Percentiles rank a stretch among this genome's conserved stretches.
Conservation (phyloP, 2,888 invertebrate genomes). For the Anodontia alba region DNA sequence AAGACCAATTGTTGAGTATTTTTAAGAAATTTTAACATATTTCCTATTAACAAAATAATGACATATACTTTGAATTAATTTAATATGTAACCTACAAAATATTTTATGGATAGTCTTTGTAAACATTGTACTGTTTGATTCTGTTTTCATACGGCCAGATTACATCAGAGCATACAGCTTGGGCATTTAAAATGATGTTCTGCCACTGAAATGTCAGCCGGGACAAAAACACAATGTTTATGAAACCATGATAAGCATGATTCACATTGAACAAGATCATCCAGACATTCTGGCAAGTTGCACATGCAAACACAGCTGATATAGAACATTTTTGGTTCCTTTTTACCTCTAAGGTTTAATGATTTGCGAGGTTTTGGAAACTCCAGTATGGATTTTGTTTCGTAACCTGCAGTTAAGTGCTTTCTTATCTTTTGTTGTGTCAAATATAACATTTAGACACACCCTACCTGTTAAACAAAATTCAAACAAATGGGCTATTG, state of each 20-base stretch:
- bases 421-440: background rate
- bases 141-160: too few relatives aligned
- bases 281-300: slow-evolving; percentile 19
- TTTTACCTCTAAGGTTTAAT: background rate
- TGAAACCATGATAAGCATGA: slow-evolving; percentile 18
- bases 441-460: background rate
- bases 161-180: too few relatives aligned
- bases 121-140: too few relatives aligned
- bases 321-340: background rate
- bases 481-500: background rate
- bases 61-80: too few relatives aligned
- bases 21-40: too few relatives aligned
- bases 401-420: background rate
- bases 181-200: background rate
- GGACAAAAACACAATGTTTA: slow-evolving; percentile 6
- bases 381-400: background rate
- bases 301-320: background rate
- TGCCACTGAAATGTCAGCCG: background rate
- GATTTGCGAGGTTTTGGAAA: background rate
- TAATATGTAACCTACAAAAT: too few relatives aligned
- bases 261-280: slow-evolving; percentile 23
- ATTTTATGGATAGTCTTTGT: too few relatives aligned
- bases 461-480: background rate
- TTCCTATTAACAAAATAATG: too few relatives aligned
- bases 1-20: too few relatives aligned